Evolutionary conservation across 2,113 vertebrate species (phyloP), one percentile per base, ranked within the genome.

Genomic region (Calonectris borealis): DNA sequence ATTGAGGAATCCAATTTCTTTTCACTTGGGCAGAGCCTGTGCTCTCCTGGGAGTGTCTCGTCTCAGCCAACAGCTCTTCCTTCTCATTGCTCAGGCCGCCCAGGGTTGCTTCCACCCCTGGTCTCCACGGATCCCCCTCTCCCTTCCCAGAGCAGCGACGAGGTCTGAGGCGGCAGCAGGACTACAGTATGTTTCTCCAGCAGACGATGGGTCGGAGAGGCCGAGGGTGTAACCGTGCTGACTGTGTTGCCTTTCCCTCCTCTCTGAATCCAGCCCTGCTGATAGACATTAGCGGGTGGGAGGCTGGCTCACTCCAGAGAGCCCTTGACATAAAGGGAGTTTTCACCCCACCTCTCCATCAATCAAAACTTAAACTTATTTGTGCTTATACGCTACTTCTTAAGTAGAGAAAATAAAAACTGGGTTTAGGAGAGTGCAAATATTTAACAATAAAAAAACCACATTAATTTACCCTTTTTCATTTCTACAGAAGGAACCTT

Each of bases 401-500:
- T 96, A 95, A 88, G 82, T 91, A 97, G 96, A 86, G 95, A 97
- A 97, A 97, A 96, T 96, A 97, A 96, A 97, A 97, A 90, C 95
- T 90, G 90, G 90, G 93, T 94, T 95, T 94, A 96, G 91, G 91
- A 96, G 96, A 97, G 95, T 96, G 97, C 96, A 98, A 97, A 97
- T 97, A 98, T 97, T 97, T 97, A 97, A 97, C 96, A 97, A 97
- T 97, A 97, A 96, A 98, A 97, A 97, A 97, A 96, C 2, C 89
- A 96, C 94, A 97, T 97, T 97, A 97, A 97, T 97, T 98, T 97
- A 94, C 94, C 93, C 95, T 94, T 96, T 97, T 97, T 97, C 96
- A 96, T 98, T 97, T 96, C 97, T 97, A 96, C 96, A 89, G 97
- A 97, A 98, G 92, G 94, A 96, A 96, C 90, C 93, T 96, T 98